These are phyloP conservation scores for Trichoplax adhaerens DNA, from an alignment of 37 sponge, comb jelly and placozoan genomes.

Conservation along the genomic window DNA sequence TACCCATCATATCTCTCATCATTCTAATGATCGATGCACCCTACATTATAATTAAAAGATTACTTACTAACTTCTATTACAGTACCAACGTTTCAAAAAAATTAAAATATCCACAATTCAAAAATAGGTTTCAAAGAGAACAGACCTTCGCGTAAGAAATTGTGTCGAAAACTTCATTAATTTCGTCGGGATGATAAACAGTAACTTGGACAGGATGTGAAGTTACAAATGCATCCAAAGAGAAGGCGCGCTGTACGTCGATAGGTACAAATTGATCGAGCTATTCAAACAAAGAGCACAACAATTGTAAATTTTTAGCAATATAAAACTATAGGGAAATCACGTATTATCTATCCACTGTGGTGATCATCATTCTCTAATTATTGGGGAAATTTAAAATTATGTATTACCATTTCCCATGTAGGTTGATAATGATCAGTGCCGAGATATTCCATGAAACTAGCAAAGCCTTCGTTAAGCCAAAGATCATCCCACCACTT, in stretches of 20 bases:
- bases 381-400: too few species aligned
- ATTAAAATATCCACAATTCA: not conserved
- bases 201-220: slow-evolving; percentile 9
- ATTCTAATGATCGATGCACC: slow-evolving; percentile 65
- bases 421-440: slow-evolving; percentile 31
- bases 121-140: not conserved
- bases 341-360: too few species aligned
- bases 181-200: slow-evolving; percentile 57
- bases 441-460: slow-evolving; percentile 76
- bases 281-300: too few species aligned
- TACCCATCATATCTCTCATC: slow-evolving; percentile 32
- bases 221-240: too few species aligned
- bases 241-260: too few species aligned
- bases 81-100: too few species aligned
- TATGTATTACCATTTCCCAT: slow-evolving; percentile 36
- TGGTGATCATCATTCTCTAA: too few species aligned
- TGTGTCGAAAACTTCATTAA: slow-evolving; percentile 76
- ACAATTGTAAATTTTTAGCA: too few species aligned
- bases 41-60: slow-evolving; percentile 15
- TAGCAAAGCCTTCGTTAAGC: slow-evolving; percentile 97
- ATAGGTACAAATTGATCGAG: too few species aligned
- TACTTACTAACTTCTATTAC: slow-evolving; percentile 2
- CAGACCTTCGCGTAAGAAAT: slow-evolving; percentile 87
- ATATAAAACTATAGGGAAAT: too few species aligned
- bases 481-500: slow-evolving; percentile 98